A percentile compares a stretch with the other conserved stretches of the same genome.
Evolutionary conservation across 2,113 vertebrate species (phyloP).

Genomic region (Muntiacus muntjak): DNA sequence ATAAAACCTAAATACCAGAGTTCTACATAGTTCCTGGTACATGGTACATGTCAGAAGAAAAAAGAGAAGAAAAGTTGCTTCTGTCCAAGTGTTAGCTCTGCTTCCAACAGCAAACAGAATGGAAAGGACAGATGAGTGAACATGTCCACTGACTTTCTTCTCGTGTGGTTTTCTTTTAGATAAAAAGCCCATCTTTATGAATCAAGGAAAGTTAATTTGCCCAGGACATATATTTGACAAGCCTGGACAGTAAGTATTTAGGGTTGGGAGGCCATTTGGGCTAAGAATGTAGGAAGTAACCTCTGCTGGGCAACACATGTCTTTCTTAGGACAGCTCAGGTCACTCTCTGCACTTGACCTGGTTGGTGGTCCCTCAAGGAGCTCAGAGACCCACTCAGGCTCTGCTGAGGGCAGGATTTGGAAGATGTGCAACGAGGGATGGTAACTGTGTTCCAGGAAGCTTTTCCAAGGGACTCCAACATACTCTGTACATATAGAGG

Average conservation of each 20-base stretch:
- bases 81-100: background rate
- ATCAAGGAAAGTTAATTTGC: slow-evolving; percentile 83
- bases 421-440: background rate
- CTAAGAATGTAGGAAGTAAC: background rate
- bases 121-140: background rate
- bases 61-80: background rate
- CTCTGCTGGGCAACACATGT: background rate
- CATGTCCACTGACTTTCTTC: background rate
- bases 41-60: too few species aligned
- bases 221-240: slow-evolving; percentile 76
- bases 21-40: background rate
- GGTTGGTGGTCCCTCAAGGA: background rate
- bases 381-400: background rate
- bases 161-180: slow-evolving; percentile 78
- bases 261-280: background rate
- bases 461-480: background rate
- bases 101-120: too few species aligned
- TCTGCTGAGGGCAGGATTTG: background rate
- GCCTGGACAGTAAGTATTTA: background rate
- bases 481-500: background rate
- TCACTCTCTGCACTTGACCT: rapidly evolving
- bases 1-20: background rate
- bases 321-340: background rate
- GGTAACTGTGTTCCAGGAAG: background rate
- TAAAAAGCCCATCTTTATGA: slow-evolving; percentile 82